Evolutionary conservation across 1,140 invertebrate genomes (phyloP), one percentile per base, ranked within the genome.

Genomic region (Augochlora pura): DNA sequence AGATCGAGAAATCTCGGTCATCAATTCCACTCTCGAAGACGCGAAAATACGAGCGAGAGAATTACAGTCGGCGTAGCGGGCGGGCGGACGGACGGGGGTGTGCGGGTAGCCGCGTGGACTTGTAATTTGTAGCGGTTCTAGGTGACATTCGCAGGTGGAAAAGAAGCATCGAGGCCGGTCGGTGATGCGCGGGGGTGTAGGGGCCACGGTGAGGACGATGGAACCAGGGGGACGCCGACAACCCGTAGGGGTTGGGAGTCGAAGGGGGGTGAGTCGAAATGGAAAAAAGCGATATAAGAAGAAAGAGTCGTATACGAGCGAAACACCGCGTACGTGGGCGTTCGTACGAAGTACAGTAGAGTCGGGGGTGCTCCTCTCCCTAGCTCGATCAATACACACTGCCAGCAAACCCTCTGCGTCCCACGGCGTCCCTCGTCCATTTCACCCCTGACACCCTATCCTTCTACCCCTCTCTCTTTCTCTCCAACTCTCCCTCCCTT

Each of bases 301-400:
- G 73, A 84, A 84, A 85, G 75, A 85, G 69, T 84, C 74, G 79
- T 74, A 62, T 52, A 82, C 66, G 74, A 59, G 70, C 65, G 83
- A 85, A 81, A 85, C 70, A 78, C 23, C 75, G 80, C 82, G 71
- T 82, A 85, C 69, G 81, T 86, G 87, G 77, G 83, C 83, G 88
- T 86, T 68, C 72, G 72, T 84, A 77, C 79, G 86, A 80, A 80
- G 86, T 63, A 60, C 68, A 68, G 80, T 62, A 65, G 70, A 69
- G 75, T 49, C 82, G 54, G 67, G 64, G 62, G 60, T 81, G 75
- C 73, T 82, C 83, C 38, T 87, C 78, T 86, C 54, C 66, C 74
- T 77, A 70, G 81, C 72, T 88, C 89, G 90, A 91, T 91, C 90
- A 91, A 91, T 91, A 91, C 89, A 88, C 86, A 89, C 89, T 84